phyloP scores from a whole-genome alignment of 1,140 invertebrate species.

The Lordiphosa collinella region DNA sequence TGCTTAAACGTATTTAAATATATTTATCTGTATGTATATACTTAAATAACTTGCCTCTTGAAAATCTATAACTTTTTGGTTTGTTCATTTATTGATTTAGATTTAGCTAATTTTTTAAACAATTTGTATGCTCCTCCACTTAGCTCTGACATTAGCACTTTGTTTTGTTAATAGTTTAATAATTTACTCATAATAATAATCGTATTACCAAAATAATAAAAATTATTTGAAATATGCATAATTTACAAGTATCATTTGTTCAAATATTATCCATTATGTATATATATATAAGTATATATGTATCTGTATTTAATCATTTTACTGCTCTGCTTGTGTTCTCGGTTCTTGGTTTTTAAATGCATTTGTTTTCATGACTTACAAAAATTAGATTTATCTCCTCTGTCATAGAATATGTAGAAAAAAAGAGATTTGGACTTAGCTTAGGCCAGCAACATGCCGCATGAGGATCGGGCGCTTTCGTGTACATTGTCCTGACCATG shows the following conservation, averaged over 20 bases:
- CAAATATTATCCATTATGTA: slow-evolving; percentile 51
- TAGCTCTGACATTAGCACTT: slow-evolving; percentile 49
- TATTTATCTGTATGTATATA: slow-evolving; percentile 57
- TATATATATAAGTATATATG: slow-evolving; percentile 21
- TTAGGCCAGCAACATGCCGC: slow-evolving; percentile 54
- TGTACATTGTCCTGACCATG: slow-evolving; percentile 47
- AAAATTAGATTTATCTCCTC: slow-evolving; percentile 45
- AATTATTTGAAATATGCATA: slow-evolving; percentile 64
- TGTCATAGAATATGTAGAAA: slow-evolving; percentile 27
- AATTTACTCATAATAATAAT: slow-evolving; percentile 52
- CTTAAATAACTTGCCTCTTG: slow-evolving; percentile 54
- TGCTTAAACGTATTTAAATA: slow-evolving; percentile 51
- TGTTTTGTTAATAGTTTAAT: slow-evolving; percentile 48
- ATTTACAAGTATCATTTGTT: slow-evolving; percentile 57
- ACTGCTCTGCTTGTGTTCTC: slow-evolving; percentile 41
- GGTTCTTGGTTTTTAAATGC: slow-evolving; percentile 72
- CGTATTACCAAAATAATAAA: slow-evolving; percentile 74
- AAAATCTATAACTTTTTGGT: slow-evolving; percentile 52
- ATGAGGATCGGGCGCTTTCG: slow-evolving; percentile 20
- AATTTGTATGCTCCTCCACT: slow-evolving; percentile 39
- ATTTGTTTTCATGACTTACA: slow-evolving; percentile 75
- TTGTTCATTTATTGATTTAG: slow-evolving; percentile 55
- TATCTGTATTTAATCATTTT: slow-evolving; percentile 30
- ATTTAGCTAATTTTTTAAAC: slow-evolving; percentile 69
- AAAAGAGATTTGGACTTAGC: slow-evolving; percentile 54